phyloP scores from a whole-genome alignment of 1,140 invertebrate species.

The Drosophila carrolli region DNA sequence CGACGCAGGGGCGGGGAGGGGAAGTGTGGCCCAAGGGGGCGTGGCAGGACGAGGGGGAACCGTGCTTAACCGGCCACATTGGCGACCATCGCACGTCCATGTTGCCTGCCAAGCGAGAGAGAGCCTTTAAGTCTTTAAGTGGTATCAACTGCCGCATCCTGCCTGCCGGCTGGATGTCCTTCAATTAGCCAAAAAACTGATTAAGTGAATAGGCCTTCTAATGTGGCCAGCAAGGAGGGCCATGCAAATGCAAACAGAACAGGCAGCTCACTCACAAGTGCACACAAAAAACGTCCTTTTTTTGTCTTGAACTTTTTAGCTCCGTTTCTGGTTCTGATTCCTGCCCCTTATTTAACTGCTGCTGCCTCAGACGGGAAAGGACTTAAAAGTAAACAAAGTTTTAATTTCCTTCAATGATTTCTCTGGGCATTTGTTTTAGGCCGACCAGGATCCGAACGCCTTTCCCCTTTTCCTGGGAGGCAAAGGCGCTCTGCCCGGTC shows the following conservation, averaged over 20 bases:
- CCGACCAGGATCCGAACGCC: constrained; percentile 11
- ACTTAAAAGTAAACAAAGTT: constrained; percentile 79
- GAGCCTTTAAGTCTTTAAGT: constrained; percentile 40
- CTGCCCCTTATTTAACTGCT: constrained; percentile 1
- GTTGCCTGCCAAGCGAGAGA: not conserved
- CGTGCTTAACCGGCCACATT: constrained; percentile 53
- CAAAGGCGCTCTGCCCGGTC: constrained; percentile 23
- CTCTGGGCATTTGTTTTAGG: constrained; percentile 75
- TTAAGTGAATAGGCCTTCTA: no score
- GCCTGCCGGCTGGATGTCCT: constrained; percentile 12
- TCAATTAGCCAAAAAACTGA: constrained; percentile 56
- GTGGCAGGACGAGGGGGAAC: constrained; percentile 26
- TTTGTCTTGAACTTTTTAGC: constrained; percentile 15
- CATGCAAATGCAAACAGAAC: constrained; percentile 5
- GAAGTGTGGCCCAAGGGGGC: not conserved
- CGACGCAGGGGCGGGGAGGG: not conserved
- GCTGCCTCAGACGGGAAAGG: constrained; percentile 18
- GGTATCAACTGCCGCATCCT: not conserved
- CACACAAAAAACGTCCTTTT: constrained; percentile 27
- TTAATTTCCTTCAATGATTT: constrained; percentile 82
- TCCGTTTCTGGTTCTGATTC: constrained; percentile 1
- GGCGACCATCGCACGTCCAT: constrained; percentile 40
- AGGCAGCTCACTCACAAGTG: not conserved
- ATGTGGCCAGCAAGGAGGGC: not conserved
- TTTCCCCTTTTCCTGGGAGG: not conserved